Percentiles rank a stretch among this genome's conserved stretches.
Conservation (phyloP, 2,888 invertebrate species). For the Drosophila formosana region DNA sequence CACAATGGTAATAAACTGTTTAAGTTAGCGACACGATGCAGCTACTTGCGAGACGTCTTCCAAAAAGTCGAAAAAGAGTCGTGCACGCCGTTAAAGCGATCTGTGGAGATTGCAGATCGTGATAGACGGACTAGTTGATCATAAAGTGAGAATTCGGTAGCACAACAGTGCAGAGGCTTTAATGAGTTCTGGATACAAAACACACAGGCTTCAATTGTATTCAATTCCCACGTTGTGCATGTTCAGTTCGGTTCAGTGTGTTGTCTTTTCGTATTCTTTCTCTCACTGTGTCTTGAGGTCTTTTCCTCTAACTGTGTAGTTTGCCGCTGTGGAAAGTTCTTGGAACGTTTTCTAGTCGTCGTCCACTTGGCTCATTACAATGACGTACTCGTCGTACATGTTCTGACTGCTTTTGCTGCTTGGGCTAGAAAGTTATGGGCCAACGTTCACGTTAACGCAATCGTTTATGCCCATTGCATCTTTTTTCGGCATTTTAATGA, state of each 20-base stretch:
- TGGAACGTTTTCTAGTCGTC: not conserved
- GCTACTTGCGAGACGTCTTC: not conserved
- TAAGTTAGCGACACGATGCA: slow-evolving; percentile 16
- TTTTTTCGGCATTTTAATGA: slow-evolving; percentile 41
- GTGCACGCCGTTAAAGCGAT: slow-evolving; percentile 14
- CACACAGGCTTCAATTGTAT: slow-evolving; percentile 5
- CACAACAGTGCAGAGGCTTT: slow-evolving; percentile 11
- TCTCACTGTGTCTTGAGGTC: not conserved
- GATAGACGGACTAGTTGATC: not conserved
- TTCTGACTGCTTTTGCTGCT: not conserved
- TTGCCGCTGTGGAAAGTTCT: slow-evolving; percentile 7
- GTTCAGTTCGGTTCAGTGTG: not conserved
- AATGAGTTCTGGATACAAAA: slow-evolving; percentile 17
- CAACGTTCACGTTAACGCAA: not conserved
- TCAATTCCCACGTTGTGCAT: slow-evolving; percentile 40
- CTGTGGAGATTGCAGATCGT: slow-evolving; percentile 14
- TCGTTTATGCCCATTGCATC: slow-evolving; percentile 29
- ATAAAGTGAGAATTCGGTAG: slow-evolving; percentile 17
- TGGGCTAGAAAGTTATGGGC: slow-evolving; percentile 16
- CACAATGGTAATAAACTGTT: slow-evolving; percentile 10
- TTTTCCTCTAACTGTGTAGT: not conserved
- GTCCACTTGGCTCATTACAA: slow-evolving; percentile 7
- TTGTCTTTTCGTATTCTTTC: not conserved
- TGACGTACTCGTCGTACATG: slow-evolving; percentile 11
- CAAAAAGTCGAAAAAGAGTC: not conserved